Evolutionary conservation across 2,113 vertebrate genomes (phyloP).

Genomic region (Australoheros scitulus): DNA sequence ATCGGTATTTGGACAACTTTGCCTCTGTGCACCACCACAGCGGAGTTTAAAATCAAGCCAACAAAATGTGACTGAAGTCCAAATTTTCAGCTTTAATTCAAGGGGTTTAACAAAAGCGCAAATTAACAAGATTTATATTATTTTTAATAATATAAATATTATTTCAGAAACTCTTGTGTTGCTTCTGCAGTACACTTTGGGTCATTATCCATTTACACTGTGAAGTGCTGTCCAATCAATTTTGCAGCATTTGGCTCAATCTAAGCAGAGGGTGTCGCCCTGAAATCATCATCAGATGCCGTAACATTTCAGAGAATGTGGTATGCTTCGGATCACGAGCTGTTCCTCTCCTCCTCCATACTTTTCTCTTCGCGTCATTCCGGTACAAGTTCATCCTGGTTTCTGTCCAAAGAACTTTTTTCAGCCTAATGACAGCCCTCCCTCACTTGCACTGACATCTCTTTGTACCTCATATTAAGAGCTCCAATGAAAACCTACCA

Average conservation of each 20-base stretch:
- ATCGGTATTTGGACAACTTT: neutral
- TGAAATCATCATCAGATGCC: neutral
- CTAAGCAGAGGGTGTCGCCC: no score
- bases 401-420: neutral
- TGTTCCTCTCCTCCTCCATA: neutral
- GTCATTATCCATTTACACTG: neutral
- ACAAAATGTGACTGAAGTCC: neutral
- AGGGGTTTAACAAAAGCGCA: no score
- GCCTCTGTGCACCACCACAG: fast-evolving
- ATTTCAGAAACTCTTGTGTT: neutral
- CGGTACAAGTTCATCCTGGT: neutral
- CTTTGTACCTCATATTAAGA: neutral
- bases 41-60: neutral
- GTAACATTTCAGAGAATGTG: neutral
- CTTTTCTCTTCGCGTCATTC: no score
- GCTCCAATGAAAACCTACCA: no score
- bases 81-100: neutral
- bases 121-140: neutral
- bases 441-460: neutral
- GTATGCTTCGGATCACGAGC: neutral
- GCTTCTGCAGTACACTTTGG: neutral
- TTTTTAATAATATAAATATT: neutral
- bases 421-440: no score
- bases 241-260: no score
- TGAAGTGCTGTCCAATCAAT: no score